Conservation (phyloP, 1,140 invertebrate genomes). For the Neotoxoptera formosana region DNA sequence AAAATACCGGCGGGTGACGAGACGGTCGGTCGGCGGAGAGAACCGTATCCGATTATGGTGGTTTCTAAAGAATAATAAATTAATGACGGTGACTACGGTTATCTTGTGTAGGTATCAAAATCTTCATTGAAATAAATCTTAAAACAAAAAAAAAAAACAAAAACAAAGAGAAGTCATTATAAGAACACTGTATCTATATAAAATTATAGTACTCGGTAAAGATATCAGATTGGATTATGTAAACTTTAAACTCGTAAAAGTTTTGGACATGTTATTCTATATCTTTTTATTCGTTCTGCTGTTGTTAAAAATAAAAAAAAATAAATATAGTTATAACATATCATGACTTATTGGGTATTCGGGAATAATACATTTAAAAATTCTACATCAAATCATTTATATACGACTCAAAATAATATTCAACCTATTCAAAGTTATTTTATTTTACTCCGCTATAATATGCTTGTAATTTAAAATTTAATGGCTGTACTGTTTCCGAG, state of each 20-base stretch:
- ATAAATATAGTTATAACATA: neutral
- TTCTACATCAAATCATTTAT: neutral
- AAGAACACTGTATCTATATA: neutral
- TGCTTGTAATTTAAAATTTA: neutral
- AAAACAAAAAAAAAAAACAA: neutral
- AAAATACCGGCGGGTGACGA: neutral
- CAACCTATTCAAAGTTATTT: neutral
- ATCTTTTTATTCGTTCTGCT: neutral
- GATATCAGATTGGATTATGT: slow-evolving; percentile 17
- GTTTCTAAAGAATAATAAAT: slow-evolving; percentile 20
- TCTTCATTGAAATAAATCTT: neutral
- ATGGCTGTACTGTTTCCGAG: neutral
- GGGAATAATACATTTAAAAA: neutral
- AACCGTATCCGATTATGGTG: neutral
- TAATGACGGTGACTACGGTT: neutral
- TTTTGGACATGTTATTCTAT: neutral
- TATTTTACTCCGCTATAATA: neutral
- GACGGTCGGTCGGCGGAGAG: neutral
- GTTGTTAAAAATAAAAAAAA: neutral
- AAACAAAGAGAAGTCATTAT: neutral
- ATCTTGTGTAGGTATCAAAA: neutral
- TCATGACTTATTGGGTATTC: neutral
- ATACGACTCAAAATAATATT: neutral
- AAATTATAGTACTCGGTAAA: neutral
- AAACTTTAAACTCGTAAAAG: neutral